Evolutionary conservation across 2,797 vertebrate genomes (phyloP).

Genomic region (Merluccius polli): DNA sequence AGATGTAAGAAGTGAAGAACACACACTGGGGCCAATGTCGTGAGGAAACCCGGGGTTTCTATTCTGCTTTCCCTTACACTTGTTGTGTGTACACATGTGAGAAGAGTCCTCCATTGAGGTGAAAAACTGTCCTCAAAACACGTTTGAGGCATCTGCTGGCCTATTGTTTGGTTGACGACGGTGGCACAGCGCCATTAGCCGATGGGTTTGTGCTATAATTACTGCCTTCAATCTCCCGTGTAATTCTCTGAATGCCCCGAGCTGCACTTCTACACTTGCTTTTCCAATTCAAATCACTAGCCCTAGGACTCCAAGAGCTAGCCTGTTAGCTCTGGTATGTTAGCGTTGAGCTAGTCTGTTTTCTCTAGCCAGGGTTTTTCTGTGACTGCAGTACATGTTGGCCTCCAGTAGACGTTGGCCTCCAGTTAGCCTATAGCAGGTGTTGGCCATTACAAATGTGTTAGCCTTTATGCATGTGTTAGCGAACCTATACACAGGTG

Average conservation of each 20-base stretch:
- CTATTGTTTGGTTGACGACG: neutral
- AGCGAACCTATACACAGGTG: too few species aligned
- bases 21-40: neutral
- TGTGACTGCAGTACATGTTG: neutral
- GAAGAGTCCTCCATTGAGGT: neutral
- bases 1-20: neutral
- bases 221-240: neutral
- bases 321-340: neutral
- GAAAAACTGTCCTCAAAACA: neutral
- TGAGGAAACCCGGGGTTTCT: neutral
- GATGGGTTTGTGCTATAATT: neutral
- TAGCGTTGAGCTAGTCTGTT: neutral
- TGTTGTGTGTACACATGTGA: neutral
- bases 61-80: neutral
- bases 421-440: too few species aligned
- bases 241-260: neutral
- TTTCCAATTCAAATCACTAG: neutral
- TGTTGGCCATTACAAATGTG: too few species aligned
- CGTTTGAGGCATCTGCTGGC: neutral
- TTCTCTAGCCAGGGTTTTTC: neutral
- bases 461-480: too few species aligned
- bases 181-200: neutral
- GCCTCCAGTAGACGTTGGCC: too few species aligned
- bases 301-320: neutral
- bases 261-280: neutral